Evolutionary conservation across 2,797 vertebrate genomes (phyloP), one percentile per base, ranked within the genome.

Genomic region (Cryptoprocta ferox): DNA sequence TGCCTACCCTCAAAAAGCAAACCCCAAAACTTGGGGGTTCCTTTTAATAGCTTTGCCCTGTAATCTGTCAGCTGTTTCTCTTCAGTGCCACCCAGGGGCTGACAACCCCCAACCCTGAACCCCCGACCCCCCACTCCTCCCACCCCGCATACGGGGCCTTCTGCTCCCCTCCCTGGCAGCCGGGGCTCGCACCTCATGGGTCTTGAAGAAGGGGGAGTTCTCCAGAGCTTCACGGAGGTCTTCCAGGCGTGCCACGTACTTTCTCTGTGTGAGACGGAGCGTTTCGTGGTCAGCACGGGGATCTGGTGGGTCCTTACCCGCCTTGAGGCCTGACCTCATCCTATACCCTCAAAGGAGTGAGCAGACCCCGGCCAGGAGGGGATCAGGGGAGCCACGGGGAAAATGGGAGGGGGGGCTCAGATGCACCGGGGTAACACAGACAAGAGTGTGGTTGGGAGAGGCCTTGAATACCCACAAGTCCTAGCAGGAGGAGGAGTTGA

Each of bases 151-250:
- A 28, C 37, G 32, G 39, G 32, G 19, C 42, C 81, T 45, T 35
- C 65, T 4, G 21, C 10, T 68, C 26, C 82, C 71, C 53, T 16
- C 50, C 4, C 2, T 3, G 42, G 66, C 0, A 2, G 16, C 78
- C 2, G 15, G 32, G 42, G n/a, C 97, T 98, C 92, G 0, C 61
- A 99, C 99, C 99, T 99, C 99, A 0, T 99, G 99, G 13, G 99
- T 99, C 63, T 89, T 98, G 98, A 99, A 99, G 98, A 99, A 99
- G 3, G 95, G 96, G 0, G 99, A 99, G 53, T 98, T 98, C 97
- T 99, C 99, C 14, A 99, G 98, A 30, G 98, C 98, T 0, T 98
- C 97, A 9, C 99, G 98, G 39, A 99, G 98, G 42, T 99, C 99
- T 96, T 99, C 98, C 63, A 99, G 93, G 42, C 97, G 97, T 0